Base-by-base conservation (phyloP, 2,113 vertebrate species). In the Nannospalax galili region DNA sequence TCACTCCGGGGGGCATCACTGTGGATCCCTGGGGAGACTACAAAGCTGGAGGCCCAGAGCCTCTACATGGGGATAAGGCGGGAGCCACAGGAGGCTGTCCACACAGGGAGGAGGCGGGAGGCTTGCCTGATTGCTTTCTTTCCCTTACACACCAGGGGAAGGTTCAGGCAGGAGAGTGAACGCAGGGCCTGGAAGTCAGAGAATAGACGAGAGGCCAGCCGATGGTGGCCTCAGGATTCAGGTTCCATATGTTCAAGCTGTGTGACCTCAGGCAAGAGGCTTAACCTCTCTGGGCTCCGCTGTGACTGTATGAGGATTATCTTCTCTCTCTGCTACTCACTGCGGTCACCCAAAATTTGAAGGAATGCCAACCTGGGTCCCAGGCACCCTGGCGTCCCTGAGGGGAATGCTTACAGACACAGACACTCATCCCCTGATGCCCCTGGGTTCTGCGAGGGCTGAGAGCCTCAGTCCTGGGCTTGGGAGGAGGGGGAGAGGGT, bases 21-120 rank as follows among this genome's bases (percentile, higher is more conserved):
- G 0, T 1, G 20, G 70, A 32, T 1, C 0, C 35, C n/a, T 1
- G 32, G n/a, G 52, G 28, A 28, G 22, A 20, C 0, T 22, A 60
- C 37, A n/a, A 20, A 78, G 62, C n/a, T 45, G 78, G 84, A 58
- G 60, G 3, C 35, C 19, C 30, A 60, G 56, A 56, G 5, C 20
- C 11, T 22, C 1, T 1, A 3, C 5, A 2, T 0, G 0, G 52
- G 77, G 22, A 48, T 60, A 26, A 62, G 30, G 45, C 14, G 6
- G n/a, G 10, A 72, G 64, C 28, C 67, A 1, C 0, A 0, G 6
- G 32, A 20, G 52, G 45, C 11, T 3, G 0, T 7, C 60, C 32
- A 30, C 56, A 9, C 6, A 17, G 80, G 32, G 19, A 58, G 2
- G 20, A 26, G 37, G 35, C 40, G 7, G 35, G 48, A 30, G 62